Evolutionary conservation across 2,797 vertebrate genomes (phyloP).

Genomic region (Gastrophryne carolinensis): DNA sequence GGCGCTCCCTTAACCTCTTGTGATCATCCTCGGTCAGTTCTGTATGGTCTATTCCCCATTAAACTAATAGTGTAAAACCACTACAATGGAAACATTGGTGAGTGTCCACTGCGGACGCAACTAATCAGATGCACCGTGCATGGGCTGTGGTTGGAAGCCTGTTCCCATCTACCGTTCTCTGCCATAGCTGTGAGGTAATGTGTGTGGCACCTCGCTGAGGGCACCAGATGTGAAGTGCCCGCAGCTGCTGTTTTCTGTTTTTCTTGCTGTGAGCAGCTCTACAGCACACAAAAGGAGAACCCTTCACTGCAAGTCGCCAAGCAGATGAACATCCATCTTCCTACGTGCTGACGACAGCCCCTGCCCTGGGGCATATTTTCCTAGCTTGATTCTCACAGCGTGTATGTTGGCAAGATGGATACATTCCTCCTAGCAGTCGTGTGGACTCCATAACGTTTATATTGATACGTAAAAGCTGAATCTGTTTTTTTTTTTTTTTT

Average conservation of each 20-base stretch:
- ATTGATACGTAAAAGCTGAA: too few relatives aligned
- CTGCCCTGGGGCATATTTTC: background rate
- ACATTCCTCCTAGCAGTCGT: background rate
- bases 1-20: too few relatives aligned
- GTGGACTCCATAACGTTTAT: background rate
- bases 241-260: slow-evolving; percentile 13
- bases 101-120: too few relatives aligned
- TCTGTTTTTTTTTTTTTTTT: background rate
- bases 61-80: too few relatives aligned
- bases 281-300: background rate
- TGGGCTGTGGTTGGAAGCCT: background rate
- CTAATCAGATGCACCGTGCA: too few relatives aligned
- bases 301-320: background rate
- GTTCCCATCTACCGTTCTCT: background rate
- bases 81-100: too few relatives aligned
- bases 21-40: too few relatives aligned
- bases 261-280: slow-evolving; percentile 6
- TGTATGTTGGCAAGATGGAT: background rate
- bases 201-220: slow-evolving; percentile 23
- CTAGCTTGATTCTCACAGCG: background rate
- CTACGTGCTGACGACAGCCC: background rate
- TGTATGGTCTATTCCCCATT: too few relatives aligned
- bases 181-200: background rate
- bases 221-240: slow-evolving; percentile 27
- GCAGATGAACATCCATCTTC: slow-evolving; percentile 10